These are phyloP conservation scores for Notolabrus celidotus DNA, from an alignment of 2,797 vertebrate genomes.

Conservation along the genomic window DNA sequence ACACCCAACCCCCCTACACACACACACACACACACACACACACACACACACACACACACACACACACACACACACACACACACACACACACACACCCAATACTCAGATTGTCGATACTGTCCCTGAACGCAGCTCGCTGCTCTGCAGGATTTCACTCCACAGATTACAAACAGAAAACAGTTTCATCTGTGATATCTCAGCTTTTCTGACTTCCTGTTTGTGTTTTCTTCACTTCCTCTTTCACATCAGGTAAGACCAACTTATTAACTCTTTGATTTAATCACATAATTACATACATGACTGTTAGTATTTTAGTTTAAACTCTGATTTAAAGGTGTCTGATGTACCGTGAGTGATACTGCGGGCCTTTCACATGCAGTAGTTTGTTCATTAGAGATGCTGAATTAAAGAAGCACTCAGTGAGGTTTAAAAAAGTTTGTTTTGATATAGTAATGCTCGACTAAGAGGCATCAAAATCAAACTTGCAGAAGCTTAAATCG, in stretches of 20 bases:
- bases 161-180: not conserved
- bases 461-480: not conserved
- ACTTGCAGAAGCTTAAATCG: not conserved
- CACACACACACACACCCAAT: slow-evolving; percentile 22
- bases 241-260: slow-evolving; percentile 47
- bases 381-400: too few relatives aligned
- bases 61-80: slow-evolving; percentile 34
- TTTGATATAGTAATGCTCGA: not conserved
- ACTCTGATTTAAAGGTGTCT: too few relatives aligned
- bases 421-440: too few relatives aligned
- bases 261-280: not conserved
- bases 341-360: not conserved
- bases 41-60: slow-evolving; percentile 34
- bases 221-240: not conserved
- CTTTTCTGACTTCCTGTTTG: not conserved
- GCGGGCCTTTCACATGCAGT: not conserved
- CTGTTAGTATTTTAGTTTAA: too few relatives aligned
- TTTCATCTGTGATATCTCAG: not conserved
- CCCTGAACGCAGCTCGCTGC: not conserved
- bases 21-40: slow-evolving; percentile 18
- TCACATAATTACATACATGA: too few relatives aligned
- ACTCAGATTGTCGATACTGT: slow-evolving; percentile 11
- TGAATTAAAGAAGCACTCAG: too few relatives aligned
- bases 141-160: not conserved
- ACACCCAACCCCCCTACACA: slow-evolving; percentile 11